Percentiles rank a stretch among this genome's conserved stretches.
phyloP scores from a whole-genome alignment of 2,888 invertebrate species.

The Silvanus unidentatus region DNA sequence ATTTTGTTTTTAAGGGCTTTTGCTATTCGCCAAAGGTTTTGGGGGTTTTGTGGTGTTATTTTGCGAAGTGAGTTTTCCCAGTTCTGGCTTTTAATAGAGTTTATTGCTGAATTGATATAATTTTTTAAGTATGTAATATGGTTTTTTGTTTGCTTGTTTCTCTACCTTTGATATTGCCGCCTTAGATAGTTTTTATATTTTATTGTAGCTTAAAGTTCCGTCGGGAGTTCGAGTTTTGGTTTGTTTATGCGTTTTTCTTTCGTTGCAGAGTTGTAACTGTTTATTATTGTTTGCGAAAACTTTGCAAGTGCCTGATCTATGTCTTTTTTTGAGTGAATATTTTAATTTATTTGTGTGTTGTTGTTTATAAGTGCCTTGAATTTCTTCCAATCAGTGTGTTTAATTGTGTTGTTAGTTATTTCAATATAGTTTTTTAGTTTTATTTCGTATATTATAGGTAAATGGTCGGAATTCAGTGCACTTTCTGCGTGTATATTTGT shows the following conservation, averaged over 20 bases:
- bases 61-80: background rate
- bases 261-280: background rate
- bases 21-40: constrained; percentile 4
- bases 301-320: background rate
- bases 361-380: background rate
- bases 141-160: background rate
- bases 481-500: background rate
- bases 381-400: background rate
- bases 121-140: background rate
- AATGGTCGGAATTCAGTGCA: background rate
- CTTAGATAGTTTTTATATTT: constrained; percentile 4
- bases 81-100: background rate
- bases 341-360: background rate
- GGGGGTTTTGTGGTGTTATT: background rate
- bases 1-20: constrained; percentile 3
- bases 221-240: no score
- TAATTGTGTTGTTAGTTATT: background rate
- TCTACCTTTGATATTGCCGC: background rate
- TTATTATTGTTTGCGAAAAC: background rate
- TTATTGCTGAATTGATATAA: background rate
- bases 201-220: no score
- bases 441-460: background rate
- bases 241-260: background rate
- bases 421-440: background rate
- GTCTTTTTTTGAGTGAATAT: background rate